Evolutionary conservation across 2,888 invertebrate species (phyloP), one percentile per base, ranked within the genome.

Genomic region (Microctonus aethiopoides): DNA sequence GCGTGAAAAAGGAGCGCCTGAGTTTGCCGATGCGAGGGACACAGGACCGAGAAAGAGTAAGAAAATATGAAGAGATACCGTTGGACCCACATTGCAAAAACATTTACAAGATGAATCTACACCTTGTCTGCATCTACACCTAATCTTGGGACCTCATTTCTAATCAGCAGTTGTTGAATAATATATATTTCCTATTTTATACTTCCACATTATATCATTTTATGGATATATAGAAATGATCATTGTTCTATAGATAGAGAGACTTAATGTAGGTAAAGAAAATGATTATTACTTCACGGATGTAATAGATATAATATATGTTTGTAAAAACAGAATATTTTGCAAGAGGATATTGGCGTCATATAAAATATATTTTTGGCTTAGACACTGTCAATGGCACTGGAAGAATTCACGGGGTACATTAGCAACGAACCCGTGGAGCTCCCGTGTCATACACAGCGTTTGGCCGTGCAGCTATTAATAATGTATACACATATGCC

Each of bases 401-500:
- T 93, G 92, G 92, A 92, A 93, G 93, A 92, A 93, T 93, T 93
- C 93, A 93, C 93, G 93, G 92, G 92, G 91, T 90, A 87, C 83
- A 87, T 89, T 88, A 77, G 78, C 76, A 82, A 85, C 81, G 78
- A 79, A 69, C 84, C 84, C 86, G 86, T 86, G 86, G 86, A 86
- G 82, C 85, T 86, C 86, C 85, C 81, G 86, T 86, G 86, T 85
- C 86, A 86, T 86, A 86, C 84, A 86, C 85, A 86, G 86, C 84
- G 82, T 84, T 80, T 83, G 83, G 84, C 82, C 79, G 76, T 75
- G 74, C 83, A 74, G 73, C 83, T 11, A 57, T n/a, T n/a, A n/a
- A n/a, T n/a, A n/a, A 26, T 24, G 26, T 67, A 60, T 73, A 72
- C 51, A 22, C 54, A 32, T 13, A 11, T 54, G 26, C 2, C 22